Base-by-base conservation (phyloP, 2,888 invertebrate species). In the Melanophora roralis region DNA sequence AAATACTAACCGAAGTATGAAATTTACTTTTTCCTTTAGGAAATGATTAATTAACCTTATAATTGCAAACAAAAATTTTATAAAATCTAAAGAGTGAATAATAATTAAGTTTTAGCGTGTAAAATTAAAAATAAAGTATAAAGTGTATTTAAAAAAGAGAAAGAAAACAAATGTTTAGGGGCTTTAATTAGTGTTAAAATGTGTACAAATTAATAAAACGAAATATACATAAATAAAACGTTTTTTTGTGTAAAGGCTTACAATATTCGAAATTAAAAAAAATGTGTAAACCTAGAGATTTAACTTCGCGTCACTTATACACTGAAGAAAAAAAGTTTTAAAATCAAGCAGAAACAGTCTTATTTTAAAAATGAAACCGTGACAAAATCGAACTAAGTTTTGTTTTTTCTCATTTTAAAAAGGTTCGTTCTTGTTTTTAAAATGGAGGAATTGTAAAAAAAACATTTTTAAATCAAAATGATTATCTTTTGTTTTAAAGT, bases 241-340 rank as follows among this genome's bases (percentile, higher is more conserved):
- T n/a, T n/a, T n/a, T 27, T 27, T 5, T 27, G 27, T 27, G 27
- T 27, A 27, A n/a, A n/a, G n/a, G n/a, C n/a, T n/a, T n/a, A n/a
- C n/a, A n/a, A 27, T n/a, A n/a, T n/a, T n/a, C n/a, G n/a, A n/a
- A n/a, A n/a, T n/a, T n/a, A n/a, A n/a, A n/a, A n/a, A n/a, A n/a
- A n/a, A n/a, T n/a, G n/a, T n/a, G n/a, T n/a, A n/a, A n/a, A n/a
- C n/a, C n/a, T n/a, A n/a, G n/a, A n/a, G n/a, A 27, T 5, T 5
- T 6, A 27, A 27, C 27, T 27, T 27, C 6, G 27, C 6, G 7
- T 84, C 84, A 88, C 84, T 91, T 91, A 87, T 92, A 95, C n/a
- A n/a, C n/a, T n/a, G n/a, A n/a, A n/a, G n/a, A n/a, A n/a, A n/a
- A n/a, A n/a, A n/a, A n/a, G n/a, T n/a, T n/a, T n/a, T n/a, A n/a